Evolutionary conservation across 1,140 invertebrate genomes (phyloP), one percentile per base, ranked within the genome.

Genomic region (Phthorimaea operculella): DNA sequence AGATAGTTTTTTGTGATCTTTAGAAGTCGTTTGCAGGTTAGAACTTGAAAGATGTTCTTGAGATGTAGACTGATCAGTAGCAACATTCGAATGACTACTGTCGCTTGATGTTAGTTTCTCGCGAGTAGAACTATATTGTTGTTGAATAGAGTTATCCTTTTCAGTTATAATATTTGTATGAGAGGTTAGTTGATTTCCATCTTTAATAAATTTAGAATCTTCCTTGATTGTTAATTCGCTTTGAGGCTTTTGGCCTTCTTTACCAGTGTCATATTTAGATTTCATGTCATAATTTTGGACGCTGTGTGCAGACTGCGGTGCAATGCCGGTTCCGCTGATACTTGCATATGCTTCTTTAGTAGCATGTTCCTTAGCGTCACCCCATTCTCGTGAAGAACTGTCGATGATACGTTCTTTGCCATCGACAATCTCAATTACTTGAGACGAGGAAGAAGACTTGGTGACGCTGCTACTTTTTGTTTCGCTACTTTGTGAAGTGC

Each of bases 341-440:
- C 76, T 85, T 4, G 80, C 81, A 67, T 85, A 80, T 33, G 80
- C 76, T 74, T 89, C 88, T 54, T 85, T 85, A 47, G 84, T 77
- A 51, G 76, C 78, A 16, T 85, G 68, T 52, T 86, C 76, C 60
- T 87, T 64, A 5, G 82, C 74, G 64, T 86, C 79, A 18, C 85
- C 87, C 69, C 86, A 86, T 70, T 89, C 87, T 55, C 87, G 80
- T 28, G 84, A 85, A 47, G 87, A 84, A 57, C 79, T 83, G 49
- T 89, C 88, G 33, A 89, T 74, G 34, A 89, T 85, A n/a, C 86
- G 71, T 72, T 89, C 87, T 72, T 89, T 89, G n/a, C 88, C 88
- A 63, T 89, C 88, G 21, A 89, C 85, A 54, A 89, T 87, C 76
- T 88, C 87, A 48, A 88, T 80, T 9, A 88, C 87, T 57, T 89